phyloP scores from a whole-genome alignment of 1,140 invertebrate genomes.

The Macrotrachela quadricornifera region DNA sequence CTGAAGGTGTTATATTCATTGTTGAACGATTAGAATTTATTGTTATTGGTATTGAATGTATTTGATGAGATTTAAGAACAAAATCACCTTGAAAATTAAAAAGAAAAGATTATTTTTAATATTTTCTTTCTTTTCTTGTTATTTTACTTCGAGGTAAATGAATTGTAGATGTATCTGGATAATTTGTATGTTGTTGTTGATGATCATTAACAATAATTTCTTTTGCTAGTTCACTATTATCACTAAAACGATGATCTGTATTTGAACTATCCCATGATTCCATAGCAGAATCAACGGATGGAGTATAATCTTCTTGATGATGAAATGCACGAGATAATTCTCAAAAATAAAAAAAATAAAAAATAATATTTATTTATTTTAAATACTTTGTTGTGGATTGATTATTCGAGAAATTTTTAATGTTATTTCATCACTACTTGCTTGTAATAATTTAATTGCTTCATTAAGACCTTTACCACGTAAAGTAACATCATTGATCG shows the following conservation, averaged over 20 bases:
- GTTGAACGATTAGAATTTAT: too few relatives aligned
- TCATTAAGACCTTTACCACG: conserved; percentile 57
- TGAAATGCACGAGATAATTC: background rate
- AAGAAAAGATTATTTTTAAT: too few relatives aligned
- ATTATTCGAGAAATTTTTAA: conserved; percentile 43
- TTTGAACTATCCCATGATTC: conserved; percentile 53
- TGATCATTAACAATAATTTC: too few relatives aligned
- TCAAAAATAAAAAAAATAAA: conserved; percentile 2
- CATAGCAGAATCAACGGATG: conserved; percentile 58
- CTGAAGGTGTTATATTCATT: too few relatives aligned
- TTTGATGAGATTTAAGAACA: too few relatives aligned
- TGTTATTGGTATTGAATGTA: too few relatives aligned
- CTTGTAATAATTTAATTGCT: conserved; percentile 55
- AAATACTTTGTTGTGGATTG: conserved; percentile 10
- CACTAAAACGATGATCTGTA: background rate
- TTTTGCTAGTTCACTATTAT: background rate
- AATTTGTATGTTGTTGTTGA: too few relatives aligned
- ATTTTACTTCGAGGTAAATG: too few relatives aligned
- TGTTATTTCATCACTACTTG: conserved; percentile 49
- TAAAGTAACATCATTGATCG: conserved; percentile 55
- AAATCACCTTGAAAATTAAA: too few relatives aligned
- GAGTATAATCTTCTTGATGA: background rate
- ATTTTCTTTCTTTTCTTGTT: too few relatives aligned
- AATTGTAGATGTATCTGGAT: too few relatives aligned
- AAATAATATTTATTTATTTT: conserved; percentile 13